Evolutionary conservation across 2,797 vertebrate species (phyloP).

Genomic region (Toxotes lorentzi): DNA sequence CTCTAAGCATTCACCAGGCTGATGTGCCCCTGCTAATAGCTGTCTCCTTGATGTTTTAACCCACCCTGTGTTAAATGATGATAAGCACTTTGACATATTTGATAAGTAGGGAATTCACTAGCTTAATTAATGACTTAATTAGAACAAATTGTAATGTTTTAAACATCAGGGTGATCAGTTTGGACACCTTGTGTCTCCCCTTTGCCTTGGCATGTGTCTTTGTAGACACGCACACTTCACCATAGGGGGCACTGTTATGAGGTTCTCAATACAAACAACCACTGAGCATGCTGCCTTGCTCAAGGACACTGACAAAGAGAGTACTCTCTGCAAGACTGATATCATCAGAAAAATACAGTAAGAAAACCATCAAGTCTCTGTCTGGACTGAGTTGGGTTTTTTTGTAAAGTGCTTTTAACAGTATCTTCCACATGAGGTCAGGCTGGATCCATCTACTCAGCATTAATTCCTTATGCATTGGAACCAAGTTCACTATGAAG

Average conservation of each 20-base stretch:
- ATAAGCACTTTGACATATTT: slow-evolving; percentile 24
- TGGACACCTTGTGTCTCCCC: slow-evolving; percentile 21
- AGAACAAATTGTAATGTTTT: not conserved
- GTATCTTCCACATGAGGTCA: slow-evolving; percentile 74
- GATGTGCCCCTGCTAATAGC: not conserved
- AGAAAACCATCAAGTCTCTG: not conserved
- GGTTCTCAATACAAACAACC: not conserved
- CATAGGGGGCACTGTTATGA: not conserved
- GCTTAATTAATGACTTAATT: slow-evolving; percentile 17
- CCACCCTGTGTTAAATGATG: not conserved
- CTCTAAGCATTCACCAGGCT: slow-evolving; percentile 16
- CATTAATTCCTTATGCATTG: not conserved
- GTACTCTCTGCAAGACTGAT: not conserved
- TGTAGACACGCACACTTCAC: not conserved
- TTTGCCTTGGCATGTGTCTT: not conserved
- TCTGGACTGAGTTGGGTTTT: not conserved
- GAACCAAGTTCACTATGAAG: slow-evolving; percentile 9
- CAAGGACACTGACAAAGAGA: not conserved
- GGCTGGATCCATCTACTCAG: slow-evolving; percentile 50
- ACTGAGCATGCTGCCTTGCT: not conserved
- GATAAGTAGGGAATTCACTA: slow-evolving; percentile 28
- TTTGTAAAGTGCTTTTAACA: slow-evolving; percentile 34
- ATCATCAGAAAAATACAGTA: not conserved
- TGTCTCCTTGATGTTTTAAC: slow-evolving; percentile 6
- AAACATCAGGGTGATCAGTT: slow-evolving; percentile 2